phyloP scores from a whole-genome alignment of 2,888 invertebrate species.

The Scaptomyza caliginosa region DNA sequence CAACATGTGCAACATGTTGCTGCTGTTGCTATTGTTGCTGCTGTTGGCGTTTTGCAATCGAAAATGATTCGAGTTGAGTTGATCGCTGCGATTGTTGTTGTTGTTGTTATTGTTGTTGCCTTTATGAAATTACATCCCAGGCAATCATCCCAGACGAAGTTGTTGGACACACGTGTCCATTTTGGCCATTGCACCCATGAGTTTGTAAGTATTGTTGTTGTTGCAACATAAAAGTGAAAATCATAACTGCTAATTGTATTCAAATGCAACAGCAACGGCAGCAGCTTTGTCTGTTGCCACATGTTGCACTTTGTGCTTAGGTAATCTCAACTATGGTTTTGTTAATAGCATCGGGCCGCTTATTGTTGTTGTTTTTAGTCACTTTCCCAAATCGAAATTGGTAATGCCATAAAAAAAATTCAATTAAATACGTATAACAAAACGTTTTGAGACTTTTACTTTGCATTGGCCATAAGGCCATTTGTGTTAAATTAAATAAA shows the following conservation, averaged over 20 bases:
- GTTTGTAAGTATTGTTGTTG: constrained; percentile 19
- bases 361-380: constrained; percentile 20
- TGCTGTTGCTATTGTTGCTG: constrained; percentile 31
- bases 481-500: constrained; percentile 63
- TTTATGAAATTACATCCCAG: constrained; percentile 67
- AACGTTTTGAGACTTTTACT: constrained; percentile 62
- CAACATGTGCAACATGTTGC: constrained; percentile 42
- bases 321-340: constrained; percentile 15
- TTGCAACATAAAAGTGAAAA: constrained; percentile 66
- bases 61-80: constrained; percentile 65
- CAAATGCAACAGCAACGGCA: constrained; percentile 46
- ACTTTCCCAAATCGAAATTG: constrained; percentile 45
- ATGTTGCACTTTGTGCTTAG: constrained; percentile 52
- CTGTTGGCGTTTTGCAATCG: constrained; percentile 73
- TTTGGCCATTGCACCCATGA: constrained; percentile 64
- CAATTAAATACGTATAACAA: constrained; percentile 67
- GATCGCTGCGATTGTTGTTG: constrained; percentile 17
- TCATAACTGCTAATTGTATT: constrained; percentile 78
- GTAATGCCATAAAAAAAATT: constrained; percentile 42
- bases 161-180: constrained; percentile 65
- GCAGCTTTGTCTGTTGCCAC: constrained; percentile 33
- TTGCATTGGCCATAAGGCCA: constrained; percentile 48
- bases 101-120: neutral
- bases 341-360: constrained; percentile 21
- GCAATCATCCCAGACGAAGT: constrained; percentile 51